phyloP scores from a whole-genome alignment of 2,888 invertebrate species.

The Hymenopus coronatus region DNA sequence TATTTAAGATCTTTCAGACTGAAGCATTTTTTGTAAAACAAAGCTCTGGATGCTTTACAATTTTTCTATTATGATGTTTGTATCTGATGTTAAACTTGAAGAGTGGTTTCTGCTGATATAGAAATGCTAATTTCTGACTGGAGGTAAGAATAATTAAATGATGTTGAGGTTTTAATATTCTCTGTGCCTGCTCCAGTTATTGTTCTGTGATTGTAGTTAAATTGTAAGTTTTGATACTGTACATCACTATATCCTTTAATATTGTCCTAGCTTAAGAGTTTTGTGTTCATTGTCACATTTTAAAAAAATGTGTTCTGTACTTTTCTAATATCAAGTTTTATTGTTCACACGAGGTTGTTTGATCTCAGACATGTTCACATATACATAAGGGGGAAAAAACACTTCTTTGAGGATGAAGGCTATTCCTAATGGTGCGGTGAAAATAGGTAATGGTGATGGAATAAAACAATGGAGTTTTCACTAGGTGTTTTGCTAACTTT shows the following conservation, averaged over 20 bases:
- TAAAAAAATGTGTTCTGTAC: neutral
- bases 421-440: too few species aligned
- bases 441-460: too few species aligned
- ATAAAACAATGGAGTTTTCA: too few species aligned
- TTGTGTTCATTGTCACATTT: neutral
- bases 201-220: neutral
- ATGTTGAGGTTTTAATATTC: neutral
- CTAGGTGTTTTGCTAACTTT: too few species aligned
- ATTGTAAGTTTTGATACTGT: neutral
- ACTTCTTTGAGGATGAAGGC: too few species aligned
- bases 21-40: neutral
- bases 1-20: neutral
- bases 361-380: neutral
- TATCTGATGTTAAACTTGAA: too few species aligned
- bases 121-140: neutral
- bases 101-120: neutral
- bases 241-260: neutral
- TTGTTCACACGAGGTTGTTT: neutral
- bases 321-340: neutral
- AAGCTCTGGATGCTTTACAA: too few species aligned
- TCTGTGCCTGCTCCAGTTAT: neutral
- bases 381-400: neutral
- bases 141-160: neutral
- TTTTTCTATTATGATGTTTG: too few species aligned
- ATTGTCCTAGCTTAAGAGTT: neutral